Percentiles rank a stretch among this genome's conserved stretches.
These are phyloP conservation scores for Limnephilus rhombicus DNA, from an alignment of 2,888 invertebrate species.

Conservation along the genomic window DNA sequence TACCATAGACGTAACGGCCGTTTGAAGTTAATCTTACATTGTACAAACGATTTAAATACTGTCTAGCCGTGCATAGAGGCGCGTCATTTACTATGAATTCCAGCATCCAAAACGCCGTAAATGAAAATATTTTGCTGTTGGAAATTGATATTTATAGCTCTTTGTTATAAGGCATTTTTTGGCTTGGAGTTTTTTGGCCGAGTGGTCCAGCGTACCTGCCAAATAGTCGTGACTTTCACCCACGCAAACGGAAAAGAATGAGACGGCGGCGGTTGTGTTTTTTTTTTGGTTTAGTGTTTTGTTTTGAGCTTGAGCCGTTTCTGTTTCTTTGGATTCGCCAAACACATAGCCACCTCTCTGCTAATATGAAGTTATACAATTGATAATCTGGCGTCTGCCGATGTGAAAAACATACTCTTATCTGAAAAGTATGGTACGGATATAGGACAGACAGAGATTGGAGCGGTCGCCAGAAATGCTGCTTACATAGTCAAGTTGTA, in stretches of 20 bases:
- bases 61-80: background rate
- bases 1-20: background rate
- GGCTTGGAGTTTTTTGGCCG: background rate
- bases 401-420: background rate
- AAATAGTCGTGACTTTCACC: conserved; percentile 15
- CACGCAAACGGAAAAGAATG: conserved; percentile 10
- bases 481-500: too few species aligned
- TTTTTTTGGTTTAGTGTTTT: background rate
- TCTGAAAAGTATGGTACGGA: background rate
- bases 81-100: background rate
- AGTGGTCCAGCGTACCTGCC: conserved; percentile 4
- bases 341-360: background rate
- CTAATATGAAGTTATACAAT: background rate
- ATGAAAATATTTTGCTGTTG: background rate
- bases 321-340: background rate
- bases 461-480: too few species aligned
- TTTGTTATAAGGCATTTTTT: background rate
- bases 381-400: background rate
- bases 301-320: background rate
- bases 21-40: conserved; percentile 1
- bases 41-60: background rate
- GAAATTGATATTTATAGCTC: background rate
- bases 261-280: background rate
- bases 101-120: background rate
- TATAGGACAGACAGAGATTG: background rate